A percentile compares a stretch with the other conserved stretches of the same genome.
phyloP scores from a whole-genome alignment of 2,113 vertebrate genomes.

The Seriola dumerili region DNA sequence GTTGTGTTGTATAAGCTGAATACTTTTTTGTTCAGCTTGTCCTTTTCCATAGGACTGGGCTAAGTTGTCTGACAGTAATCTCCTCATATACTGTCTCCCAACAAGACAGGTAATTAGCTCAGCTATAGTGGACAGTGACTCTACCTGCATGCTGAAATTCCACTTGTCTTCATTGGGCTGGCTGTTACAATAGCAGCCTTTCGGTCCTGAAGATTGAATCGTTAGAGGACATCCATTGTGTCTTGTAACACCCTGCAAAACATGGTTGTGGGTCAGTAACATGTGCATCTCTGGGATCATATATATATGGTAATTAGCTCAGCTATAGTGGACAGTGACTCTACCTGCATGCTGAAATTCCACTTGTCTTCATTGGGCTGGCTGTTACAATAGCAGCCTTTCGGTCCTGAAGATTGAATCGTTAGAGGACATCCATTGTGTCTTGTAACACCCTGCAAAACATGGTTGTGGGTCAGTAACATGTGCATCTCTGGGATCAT shows the following conservation, averaged over 20 bases:
- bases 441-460: slow-evolving; percentile 14
- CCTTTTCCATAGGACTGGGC: slow-evolving; percentile 19
- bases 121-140: neutral
- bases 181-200: neutral
- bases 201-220: neutral
- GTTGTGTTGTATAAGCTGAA: slow-evolving; percentile 39
- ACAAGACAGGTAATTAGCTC: slow-evolving; percentile 19
- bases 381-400: neutral
- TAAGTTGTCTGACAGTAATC: slow-evolving; percentile 22
- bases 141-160: neutral
- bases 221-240: slow-evolving; percentile 7
- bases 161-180: slow-evolving; percentile 5
- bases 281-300: too few relatives aligned
- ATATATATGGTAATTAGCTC: slow-evolving; percentile 8
- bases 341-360: neutral
- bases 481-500: too few relatives aligned
- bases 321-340: neutral
- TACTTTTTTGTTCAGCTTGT: slow-evolving; percentile 21
- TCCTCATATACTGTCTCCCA: slow-evolving; percentile 17
- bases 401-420: neutral
- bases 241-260: slow-evolving; percentile 14
- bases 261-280: neutral
- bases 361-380: slow-evolving; percentile 5
- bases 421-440: slow-evolving; percentile 7
- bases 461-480: neutral